Evolutionary conservation across 1,140 invertebrate genomes (phyloP).

Genomic region (Euwallacea similis): DNA sequence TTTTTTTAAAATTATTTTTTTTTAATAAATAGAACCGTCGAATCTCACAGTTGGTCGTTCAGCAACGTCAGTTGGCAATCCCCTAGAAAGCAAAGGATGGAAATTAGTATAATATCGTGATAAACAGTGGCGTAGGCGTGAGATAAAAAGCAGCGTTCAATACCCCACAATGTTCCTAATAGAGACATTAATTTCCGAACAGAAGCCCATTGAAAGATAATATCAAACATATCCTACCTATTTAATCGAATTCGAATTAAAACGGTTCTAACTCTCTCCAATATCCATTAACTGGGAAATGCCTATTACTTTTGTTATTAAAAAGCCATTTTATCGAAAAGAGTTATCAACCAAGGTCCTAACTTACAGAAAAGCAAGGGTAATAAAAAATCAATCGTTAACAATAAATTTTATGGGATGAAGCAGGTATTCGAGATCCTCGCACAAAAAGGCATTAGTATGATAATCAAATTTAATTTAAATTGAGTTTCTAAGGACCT

Average conservation of each 20-base stretch:
- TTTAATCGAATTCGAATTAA: constrained; percentile 3
- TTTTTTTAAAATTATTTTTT: too few relatives aligned
- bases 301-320: constrained; percentile 12
- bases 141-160: too few relatives aligned
- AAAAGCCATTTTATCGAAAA: constrained; percentile 21
- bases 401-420: constrained; percentile 25
- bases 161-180: neutral
- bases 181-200: neutral
- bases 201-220: neutral
- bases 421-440: constrained; percentile 15
- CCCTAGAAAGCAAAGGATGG: too few relatives aligned
- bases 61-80: too few relatives aligned
- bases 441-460: constrained; percentile 33
- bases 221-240: neutral
- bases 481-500: constrained; percentile 23
- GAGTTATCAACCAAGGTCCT: constrained; percentile 21
- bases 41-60: too few relatives aligned
- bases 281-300: neutral
- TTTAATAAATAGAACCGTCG: too few relatives aligned
- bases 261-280: neutral
- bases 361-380: constrained; percentile 1
- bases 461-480: constrained; percentile 35
- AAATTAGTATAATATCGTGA: too few relatives aligned
- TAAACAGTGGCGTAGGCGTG: too few relatives aligned
- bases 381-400: constrained; percentile 27